A percentile compares a stretch with the other conserved stretches of the same genome.
These are phyloP conservation scores for Leucoptera coffeella DNA, from an alignment of 2,888 invertebrate genomes.

Conservation along the genomic window DNA sequence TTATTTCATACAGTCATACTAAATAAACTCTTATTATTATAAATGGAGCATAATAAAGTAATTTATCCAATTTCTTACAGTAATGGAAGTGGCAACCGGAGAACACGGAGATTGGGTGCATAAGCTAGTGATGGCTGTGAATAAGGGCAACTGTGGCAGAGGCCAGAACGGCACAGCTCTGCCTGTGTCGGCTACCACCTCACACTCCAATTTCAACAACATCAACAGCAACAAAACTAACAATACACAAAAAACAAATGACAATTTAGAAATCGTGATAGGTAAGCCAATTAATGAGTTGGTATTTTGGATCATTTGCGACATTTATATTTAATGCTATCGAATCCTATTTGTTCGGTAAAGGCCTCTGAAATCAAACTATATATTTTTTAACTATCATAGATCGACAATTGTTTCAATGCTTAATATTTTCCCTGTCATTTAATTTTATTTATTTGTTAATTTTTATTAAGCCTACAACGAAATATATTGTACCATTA, in stretches of 20 bases:
- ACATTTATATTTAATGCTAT: too few species aligned
- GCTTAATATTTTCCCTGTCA: too few species aligned
- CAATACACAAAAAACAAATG: slow-evolving; percentile 29
- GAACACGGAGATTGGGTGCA: slow-evolving; percentile 89
- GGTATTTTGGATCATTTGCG: too few species aligned
- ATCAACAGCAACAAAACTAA: slow-evolving; percentile 50
- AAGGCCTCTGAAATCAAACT: too few species aligned
- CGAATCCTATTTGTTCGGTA: too few species aligned
- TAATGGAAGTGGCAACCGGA: slow-evolving; percentile 93
- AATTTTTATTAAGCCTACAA: too few species aligned
- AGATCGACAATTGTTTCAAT: too few species aligned
- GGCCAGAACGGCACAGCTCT: slow-evolving; percentile 28
- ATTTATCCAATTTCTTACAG: slow-evolving; percentile 35
- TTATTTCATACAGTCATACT: too few species aligned
- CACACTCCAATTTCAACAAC: slow-evolving; percentile 36
- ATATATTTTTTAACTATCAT: too few species aligned
- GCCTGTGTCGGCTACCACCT: slow-evolving; percentile 26
- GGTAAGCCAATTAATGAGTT: slow-evolving; percentile 22
- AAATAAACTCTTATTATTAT: too few species aligned
- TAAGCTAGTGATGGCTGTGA: slow-evolving; percentile 77
- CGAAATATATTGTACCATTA: too few species aligned
- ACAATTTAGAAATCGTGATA: slow-evolving; percentile 27
- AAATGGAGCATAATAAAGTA: not conserved
- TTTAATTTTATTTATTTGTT: too few species aligned
- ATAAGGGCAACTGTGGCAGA: slow-evolving; percentile 67